Conservation (phyloP, 2,888 invertebrate genomes). For the Limnephilus rhombicus region DNA sequence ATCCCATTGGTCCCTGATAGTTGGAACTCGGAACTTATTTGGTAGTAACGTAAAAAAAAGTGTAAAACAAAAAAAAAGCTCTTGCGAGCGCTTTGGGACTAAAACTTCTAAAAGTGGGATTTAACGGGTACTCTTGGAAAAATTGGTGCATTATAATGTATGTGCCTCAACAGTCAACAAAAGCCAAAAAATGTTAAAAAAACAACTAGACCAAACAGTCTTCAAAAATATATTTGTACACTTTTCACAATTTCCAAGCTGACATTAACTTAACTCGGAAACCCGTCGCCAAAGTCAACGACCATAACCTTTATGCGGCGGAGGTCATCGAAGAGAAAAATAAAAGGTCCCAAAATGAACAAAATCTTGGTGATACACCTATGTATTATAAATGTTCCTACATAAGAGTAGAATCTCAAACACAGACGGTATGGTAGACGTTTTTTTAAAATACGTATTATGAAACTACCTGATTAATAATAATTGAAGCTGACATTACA, state of each 20-base stretch:
- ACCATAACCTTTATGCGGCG: background rate
- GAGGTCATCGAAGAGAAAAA: background rate
- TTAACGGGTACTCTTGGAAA: too few relatives aligned
- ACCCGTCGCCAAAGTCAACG: background rate
- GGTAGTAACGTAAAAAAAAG: background rate
- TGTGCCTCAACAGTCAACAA: too few relatives aligned
- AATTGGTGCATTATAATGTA: too few relatives aligned
- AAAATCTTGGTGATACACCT: background rate
- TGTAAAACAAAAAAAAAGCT: too few relatives aligned
- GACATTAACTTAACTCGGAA: background rate
- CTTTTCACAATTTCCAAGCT: background rate
- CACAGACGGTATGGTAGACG: too few relatives aligned
- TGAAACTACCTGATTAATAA: background rate
- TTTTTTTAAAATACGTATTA: background rate
- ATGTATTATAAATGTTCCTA: background rate
- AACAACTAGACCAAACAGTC: background rate
- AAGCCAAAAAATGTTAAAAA: too few relatives aligned
- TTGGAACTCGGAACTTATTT: background rate
- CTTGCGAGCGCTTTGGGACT: background rate
- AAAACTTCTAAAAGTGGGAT: background rate
- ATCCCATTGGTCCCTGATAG: background rate
- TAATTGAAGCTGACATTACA: background rate
- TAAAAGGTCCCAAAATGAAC: background rate
- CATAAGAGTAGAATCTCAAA: too few relatives aligned
- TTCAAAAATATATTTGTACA: background rate